Evolutionary conservation across 2,113 vertebrate genomes (phyloP), one percentile per base, ranked within the genome.

Genomic region (Heptranchias perlo): DNA sequence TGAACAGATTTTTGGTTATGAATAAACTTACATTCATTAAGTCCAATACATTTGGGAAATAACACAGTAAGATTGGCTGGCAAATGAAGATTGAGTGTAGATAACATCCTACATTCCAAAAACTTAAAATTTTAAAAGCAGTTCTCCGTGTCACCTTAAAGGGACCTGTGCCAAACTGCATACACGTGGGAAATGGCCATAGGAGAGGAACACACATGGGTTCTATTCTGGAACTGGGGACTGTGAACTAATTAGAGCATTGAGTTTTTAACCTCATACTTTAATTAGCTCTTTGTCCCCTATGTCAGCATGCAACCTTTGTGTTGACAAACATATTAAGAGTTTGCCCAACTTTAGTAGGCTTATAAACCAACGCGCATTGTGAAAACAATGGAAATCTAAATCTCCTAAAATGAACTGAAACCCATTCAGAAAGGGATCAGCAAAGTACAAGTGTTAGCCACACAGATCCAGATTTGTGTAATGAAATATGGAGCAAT

Each of bases 401-500:
- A 69, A 95, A 95, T 95, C 94, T 69, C 94, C 44, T 47, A 67
- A 94, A 67, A 47, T 67, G 64, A 67, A 94, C 64, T 52, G 44
- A 95, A 67, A 52, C 65, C 94, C 14, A 95, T 69, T 95, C 94
- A 95, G 94, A 69, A 49, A 52, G 94, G 62, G 94, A 67, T 69
- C 94, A 69, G 94, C 94, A 49, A 62, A 93, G 61, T 62, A 93
- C 89, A 93, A 93, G 35, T 62, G 89, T 58, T 35, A 69, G 44
- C 65, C 49, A 69, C 94, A 95, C 64, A 52, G 21, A 65, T 52
- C 65, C 64, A 47, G 65, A 93, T 93, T 93, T 93, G 47, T 52
- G 64, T 49, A 95, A 95, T 67, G 64, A 95, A 95, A 95, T 95
- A 95, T 69, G 65, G 62, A 95, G 94, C 94, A 69, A 95, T 95